Evolutionary conservation across 2,797 vertebrate genomes (phyloP), one percentile per base, ranked within the genome.

Genomic region (Myotis vivesi): DNA sequence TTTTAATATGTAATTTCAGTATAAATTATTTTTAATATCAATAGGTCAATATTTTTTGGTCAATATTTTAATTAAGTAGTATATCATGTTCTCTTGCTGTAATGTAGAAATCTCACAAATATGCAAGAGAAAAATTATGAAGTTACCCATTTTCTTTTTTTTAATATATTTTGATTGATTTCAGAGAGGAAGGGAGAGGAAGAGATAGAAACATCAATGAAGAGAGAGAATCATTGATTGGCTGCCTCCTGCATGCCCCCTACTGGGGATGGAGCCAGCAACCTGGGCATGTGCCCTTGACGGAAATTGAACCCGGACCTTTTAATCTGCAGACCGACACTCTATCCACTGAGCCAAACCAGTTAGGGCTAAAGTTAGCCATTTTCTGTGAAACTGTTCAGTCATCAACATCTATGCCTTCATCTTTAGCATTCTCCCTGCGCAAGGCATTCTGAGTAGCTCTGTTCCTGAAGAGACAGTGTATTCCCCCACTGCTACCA

Each of bases 11-110:
- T 66, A 85, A 91, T 71, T 89, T 86, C 46, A 77, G 22, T 33
- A 79, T 44, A 59, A 64, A 77, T 49, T 51, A 41, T 51, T 30
- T n/a, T 91, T 87, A 59, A 46, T 92, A 89, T 41, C 44, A 66
- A 17, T 59, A 68, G 36, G 5, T 73, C 77, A 93, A 36, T 93
- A 68, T 96, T 96, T 96, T 89, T 59, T 59, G 38, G 8, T 69
- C 81, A 93, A 41, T 93, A 69, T 96, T 96, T 96, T 89, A 92
- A 91, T 87, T 68, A 93, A 68, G 22, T n/a, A 53, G 6, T 75
- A 4, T 64, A 81, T 44, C 62, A 22, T 36, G 30, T 51, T 90
- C 20, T 82, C 69, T 87, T 93, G 17, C 79, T 84, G 33, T 73
- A 77, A 55, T 25, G 33, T 30, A 84, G 55, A 95, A 95, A 82